phyloP scores from a whole-genome alignment of 2,888 invertebrate species.

The Thereva nobilitata region DNA sequence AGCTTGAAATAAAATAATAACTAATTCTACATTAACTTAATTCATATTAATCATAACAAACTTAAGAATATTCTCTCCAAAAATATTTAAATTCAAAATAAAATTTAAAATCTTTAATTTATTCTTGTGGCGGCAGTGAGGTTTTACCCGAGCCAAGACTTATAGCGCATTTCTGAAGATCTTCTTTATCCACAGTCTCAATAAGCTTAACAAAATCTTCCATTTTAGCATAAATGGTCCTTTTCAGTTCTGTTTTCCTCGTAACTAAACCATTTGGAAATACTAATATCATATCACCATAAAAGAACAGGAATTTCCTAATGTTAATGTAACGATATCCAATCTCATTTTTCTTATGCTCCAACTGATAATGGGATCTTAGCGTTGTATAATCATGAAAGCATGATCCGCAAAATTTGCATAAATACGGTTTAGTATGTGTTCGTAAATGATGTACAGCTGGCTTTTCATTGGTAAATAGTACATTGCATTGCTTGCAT shows the following conservation, averaged over 20 bases:
- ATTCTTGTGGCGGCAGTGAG: no score
- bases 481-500: conserved; percentile 3
- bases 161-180: neutral
- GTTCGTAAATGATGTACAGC: conserved; percentile 1
- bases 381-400: neutral
- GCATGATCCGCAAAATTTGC: neutral
- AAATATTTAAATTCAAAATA: no score
- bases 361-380: neutral
- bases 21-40: no score
- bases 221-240: neutral
- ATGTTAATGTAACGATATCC: neutral
- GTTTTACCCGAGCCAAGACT: no score
- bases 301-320: neutral
- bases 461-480: conserved; percentile 3
- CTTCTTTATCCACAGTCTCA: conserved; percentile 7
- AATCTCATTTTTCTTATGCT: neutral
- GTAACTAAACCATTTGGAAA: conserved; percentile 10
- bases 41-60: no score
- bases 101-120: no score
- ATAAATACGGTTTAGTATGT: neutral
- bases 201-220: neutral
- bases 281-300: neutral
- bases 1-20: no score
- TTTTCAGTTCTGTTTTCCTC: neutral
- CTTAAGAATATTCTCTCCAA: no score